phyloP scores from a whole-genome alignment of 1,140 invertebrate species.

The Formica selysi region DNA sequence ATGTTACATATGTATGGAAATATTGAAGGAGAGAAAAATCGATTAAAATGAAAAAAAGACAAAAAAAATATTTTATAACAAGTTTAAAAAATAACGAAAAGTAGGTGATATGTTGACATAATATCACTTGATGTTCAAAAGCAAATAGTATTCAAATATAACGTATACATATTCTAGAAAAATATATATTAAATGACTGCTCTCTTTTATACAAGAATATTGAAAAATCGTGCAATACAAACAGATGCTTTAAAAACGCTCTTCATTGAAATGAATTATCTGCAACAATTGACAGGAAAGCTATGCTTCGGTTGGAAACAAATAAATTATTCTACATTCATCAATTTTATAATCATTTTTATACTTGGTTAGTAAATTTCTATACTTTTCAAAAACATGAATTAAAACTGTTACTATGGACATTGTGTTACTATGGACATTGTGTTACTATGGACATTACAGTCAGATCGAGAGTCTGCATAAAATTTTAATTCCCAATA shows the following conservation, averaged over 20 bases:
- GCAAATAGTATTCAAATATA: constrained; percentile 8
- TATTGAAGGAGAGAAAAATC: background rate
- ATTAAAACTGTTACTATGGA: constrained; percentile 39
- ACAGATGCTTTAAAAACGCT: constrained; percentile 40
- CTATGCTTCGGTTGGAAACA: background rate
- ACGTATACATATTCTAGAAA: background rate
- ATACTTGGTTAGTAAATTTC: constrained; percentile 23
- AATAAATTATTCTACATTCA: constrained; percentile 45
- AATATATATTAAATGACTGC: background rate
- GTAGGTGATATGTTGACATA: constrained; percentile 25
- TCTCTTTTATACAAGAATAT: background rate
- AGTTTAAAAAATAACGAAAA: constrained; percentile 31
- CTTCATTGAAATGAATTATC: constrained; percentile 44
- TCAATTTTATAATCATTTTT: constrained; percentile 55
- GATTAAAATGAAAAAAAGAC: background rate
- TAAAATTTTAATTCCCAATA: constrained; percentile 2
- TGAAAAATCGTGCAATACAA: constrained; percentile 37
- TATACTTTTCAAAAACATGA: constrained; percentile 12
- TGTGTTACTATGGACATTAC: background rate
- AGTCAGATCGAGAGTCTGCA: constrained; percentile 15
- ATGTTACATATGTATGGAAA: background rate
- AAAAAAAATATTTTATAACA: constrained; percentile 7
- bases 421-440: background rate
- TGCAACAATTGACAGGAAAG: constrained; percentile 53
- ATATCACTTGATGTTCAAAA: background rate